Evolutionary conservation across 2,113 vertebrate genomes (phyloP), one percentile per base, ranked within the genome.

Genomic region (Chinchilla lanigera): DNA sequence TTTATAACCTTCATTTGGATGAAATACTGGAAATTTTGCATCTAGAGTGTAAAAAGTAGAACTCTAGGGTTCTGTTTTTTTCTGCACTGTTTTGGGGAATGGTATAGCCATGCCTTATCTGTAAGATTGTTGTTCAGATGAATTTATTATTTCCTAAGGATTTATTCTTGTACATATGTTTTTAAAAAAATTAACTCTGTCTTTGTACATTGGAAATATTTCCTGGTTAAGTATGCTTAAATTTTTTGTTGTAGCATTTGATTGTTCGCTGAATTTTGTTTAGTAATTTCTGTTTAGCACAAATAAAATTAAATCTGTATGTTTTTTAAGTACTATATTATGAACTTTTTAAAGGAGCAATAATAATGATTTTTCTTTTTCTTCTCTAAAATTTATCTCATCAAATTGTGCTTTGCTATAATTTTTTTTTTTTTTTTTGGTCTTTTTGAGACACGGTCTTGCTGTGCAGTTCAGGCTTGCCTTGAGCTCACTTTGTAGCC

Each of bases 221-320:
- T 92, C 86, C 50, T 90, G 13, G 38, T 86, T 97, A 95, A 89
- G 33, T 86, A 26, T 82, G 52, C 67, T 87, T 93, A 86, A 81
- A 38, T 85, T 71, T 87, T 80, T 69, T 90, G 44, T 77, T 75
- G 60, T 91, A 44, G 12, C 26, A 33, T 91, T 84, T 90, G 86
- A 61, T 78, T 91, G 50, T 95, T 93, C 50, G 22, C 56, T 52
- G 26, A 50, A 47, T 81, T 82, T 38, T 65, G 52, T 65, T 93
- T 73, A 44, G 26, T 83, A 75, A 69, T 86, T 92, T 92, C 7
- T 89, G 11, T 81, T 91, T 94, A 86, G 47, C 54, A 84, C 58
- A 86, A 92, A 30, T 67, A 41, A 93, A 90, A 90, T 89, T 50
- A 90, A 50, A 90, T 92, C 60, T 94, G 22, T 84, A 41, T 77